Conservation (phyloP, 2,888 invertebrate species). For the Leptinotarsa haldemani region DNA sequence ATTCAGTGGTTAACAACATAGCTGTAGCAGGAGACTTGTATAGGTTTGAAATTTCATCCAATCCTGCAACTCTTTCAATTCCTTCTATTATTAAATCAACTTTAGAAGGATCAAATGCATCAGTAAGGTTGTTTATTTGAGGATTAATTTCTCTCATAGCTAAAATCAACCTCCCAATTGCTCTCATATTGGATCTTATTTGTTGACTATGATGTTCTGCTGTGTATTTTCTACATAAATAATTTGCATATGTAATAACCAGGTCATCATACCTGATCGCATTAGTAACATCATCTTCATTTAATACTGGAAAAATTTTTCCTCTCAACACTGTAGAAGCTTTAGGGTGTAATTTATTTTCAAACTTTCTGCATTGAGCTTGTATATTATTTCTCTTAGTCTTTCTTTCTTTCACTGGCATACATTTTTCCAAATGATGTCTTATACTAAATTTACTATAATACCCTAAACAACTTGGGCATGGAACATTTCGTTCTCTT, state of each 20-base stretch:
- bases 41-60: constrained; percentile 20
- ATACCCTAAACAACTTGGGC: constrained; percentile 24
- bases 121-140: constrained; percentile 21
- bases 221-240: constrained; percentile 31
- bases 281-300: constrained; percentile 31
- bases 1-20: constrained; percentile 30
- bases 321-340: constrained; percentile 11
- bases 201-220: constrained; percentile 27
- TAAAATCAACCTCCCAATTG: constrained; percentile 23
- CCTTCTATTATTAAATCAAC: constrained; percentile 21
- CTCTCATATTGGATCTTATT: constrained; percentile 33
- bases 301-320: constrained; percentile 23
- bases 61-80: constrained; percentile 25
- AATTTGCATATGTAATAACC: constrained; percentile 28
- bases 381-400: constrained; percentile 24
- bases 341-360: constrained; percentile 25
- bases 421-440: constrained; percentile 28
- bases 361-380: constrained; percentile 23
- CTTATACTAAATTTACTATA: constrained; percentile 27
- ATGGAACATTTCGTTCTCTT: constrained; percentile 24
- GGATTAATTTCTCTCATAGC: constrained; percentile 29
- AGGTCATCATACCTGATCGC: constrained; percentile 26
- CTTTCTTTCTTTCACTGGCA: constrained; percentile 13
- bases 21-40: constrained; percentile 31
- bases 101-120: constrained; percentile 19